phyloP scores from a whole-genome alignment of 1,140 invertebrate genomes.

The Propsilocerus akamusi region DNA sequence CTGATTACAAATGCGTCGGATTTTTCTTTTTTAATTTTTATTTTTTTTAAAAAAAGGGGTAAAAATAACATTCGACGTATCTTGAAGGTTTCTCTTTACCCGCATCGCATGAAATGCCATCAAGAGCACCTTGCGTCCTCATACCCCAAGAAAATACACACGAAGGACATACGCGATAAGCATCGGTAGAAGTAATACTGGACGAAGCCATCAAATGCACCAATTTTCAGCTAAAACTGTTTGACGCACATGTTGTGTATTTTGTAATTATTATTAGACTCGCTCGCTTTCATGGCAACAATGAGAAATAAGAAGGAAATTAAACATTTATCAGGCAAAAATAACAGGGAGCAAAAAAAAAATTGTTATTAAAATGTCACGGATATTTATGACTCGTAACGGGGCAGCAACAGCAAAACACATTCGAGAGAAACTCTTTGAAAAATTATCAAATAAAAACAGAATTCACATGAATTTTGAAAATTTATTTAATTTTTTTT shows the following conservation, averaged over 20 bases:
- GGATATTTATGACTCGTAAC: not conserved
- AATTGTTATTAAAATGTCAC: slow-evolving; percentile 1
- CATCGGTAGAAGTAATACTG: not conserved
- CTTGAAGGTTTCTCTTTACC: not conserved
- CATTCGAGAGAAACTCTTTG: too few relatives aligned
- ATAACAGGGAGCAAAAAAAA: too few relatives aligned
- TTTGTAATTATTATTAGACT: not conserved
- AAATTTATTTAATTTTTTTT: too few relatives aligned
- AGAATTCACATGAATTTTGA: too few relatives aligned
- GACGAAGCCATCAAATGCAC: slow-evolving; percentile 1
- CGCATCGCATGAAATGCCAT: too few relatives aligned
- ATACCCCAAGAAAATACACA: not conserved
- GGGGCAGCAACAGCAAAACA: too few relatives aligned
- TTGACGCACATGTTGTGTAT: not conserved
- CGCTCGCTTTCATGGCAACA: too few relatives aligned
- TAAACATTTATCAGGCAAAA: too few relatives aligned
- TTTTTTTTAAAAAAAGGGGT: not conserved
- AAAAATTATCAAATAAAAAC: too few relatives aligned
- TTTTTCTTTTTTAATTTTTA: not conserved
- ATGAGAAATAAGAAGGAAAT: too few relatives aligned
- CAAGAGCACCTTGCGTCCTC: not conserved
- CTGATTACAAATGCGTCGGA: not conserved
- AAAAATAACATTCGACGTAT: not conserved
- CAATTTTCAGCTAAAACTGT: not conserved
- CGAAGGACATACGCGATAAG: not conserved